Conservation (phyloP, 2,888 invertebrate genomes). For the Morinoia aosen region DNA sequence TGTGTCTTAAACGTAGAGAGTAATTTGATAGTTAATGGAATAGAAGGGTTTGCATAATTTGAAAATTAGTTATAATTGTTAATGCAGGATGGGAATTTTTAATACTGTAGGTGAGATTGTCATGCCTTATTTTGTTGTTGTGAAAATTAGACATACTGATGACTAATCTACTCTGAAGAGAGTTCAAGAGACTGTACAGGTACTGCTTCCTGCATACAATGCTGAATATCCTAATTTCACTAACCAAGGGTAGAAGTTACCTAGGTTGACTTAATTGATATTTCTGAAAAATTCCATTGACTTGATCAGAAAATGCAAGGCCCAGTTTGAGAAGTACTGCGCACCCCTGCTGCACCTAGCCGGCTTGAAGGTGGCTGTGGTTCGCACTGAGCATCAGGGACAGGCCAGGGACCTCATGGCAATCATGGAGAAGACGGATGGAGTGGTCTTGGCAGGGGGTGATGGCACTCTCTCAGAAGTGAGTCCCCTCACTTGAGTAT, state of each 20-base stretch:
- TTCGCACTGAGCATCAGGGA: constrained; percentile 89
- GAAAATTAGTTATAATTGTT: too few species aligned
- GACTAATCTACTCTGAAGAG: too few species aligned
- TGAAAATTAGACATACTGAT: too few species aligned
- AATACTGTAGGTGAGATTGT: too few species aligned
- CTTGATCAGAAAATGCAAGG: constrained; percentile 74
- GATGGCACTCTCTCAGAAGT: constrained; percentile 95
- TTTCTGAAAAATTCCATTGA: not conserved
- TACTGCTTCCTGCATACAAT: not conserved
- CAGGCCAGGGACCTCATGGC: constrained; percentile 88
- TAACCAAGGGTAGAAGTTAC: not conserved
- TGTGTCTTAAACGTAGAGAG: too few species aligned
- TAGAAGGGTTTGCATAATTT: too few species aligned
- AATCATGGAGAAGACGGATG: constrained; percentile 83
- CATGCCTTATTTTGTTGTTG: too few species aligned
- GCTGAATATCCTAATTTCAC: not conserved
- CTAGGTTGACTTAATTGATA: too few species aligned
- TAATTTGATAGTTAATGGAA: too few species aligned
- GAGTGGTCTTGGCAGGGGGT: constrained; percentile 92
- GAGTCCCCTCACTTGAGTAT: constrained; percentile 36
- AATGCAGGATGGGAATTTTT: too few species aligned
- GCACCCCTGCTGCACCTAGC: constrained; percentile 93
- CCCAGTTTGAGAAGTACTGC: constrained; percentile 88
- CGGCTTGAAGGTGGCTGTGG: constrained; percentile 82
- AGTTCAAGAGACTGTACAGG: too few species aligned